Percentiles rank a stretch among this genome's conserved stretches.
These are phyloP conservation scores for Cylindroiulus punctatus DNA, from an alignment of 2,888 invertebrate species.

Conservation along the genomic window DNA sequence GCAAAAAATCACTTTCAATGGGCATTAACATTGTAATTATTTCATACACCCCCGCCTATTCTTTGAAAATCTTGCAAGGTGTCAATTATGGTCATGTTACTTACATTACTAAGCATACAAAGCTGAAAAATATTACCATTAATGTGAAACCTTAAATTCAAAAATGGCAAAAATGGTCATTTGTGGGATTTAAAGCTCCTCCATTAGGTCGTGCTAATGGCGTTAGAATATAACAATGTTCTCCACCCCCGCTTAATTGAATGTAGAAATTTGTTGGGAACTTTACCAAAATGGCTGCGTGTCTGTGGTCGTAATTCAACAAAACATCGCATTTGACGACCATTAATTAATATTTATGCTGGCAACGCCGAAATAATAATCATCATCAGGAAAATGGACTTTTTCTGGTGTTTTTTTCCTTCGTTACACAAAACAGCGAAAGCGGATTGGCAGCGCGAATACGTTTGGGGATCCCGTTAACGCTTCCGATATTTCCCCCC, in stretches of 20 bases:
- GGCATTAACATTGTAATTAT: no score
- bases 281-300: not conserved
- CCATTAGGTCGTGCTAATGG: no score
- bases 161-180: no score
- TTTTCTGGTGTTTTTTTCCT: not conserved
- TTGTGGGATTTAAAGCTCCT: no score
- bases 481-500: constrained; percentile 14
- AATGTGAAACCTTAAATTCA: no score
- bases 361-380: not conserved
- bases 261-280: not conserved
- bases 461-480: not conserved
- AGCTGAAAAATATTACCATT: no score
- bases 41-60: no score
- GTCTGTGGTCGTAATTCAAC: not conserved
- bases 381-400: not conserved
- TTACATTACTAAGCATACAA: no score
- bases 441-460: not conserved
- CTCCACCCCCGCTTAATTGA: not conserved
- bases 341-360: constrained; percentile 1
- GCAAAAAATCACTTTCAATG: no score
- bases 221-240: not conserved
- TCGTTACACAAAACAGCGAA: not conserved
- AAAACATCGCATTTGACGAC: not conserved
- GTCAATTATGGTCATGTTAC: no score
- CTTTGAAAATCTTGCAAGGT: no score